Evolutionary conservation across 2,888 invertebrate genomes (phyloP), one percentile per base, ranked within the genome.

Genomic region (Diaperis boleti): DNA sequence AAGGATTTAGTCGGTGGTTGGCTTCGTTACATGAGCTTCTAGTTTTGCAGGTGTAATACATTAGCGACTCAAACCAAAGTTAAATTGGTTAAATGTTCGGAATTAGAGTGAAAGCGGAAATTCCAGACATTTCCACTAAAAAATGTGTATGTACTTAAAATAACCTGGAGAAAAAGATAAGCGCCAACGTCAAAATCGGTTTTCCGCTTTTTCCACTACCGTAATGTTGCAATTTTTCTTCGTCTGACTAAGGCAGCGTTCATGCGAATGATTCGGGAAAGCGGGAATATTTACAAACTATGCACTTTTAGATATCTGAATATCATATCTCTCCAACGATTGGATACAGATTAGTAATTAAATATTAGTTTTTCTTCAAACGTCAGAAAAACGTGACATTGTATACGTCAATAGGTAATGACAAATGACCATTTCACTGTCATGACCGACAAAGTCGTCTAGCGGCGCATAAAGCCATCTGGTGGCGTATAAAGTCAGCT

Each of bases 31-130:
- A 42, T 42, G 42, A 17, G 41, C 17, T 17, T 14, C 41, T 17
- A 42, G 42, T 42, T 42, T 5, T 33, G 42, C 42, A 42, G 42
- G 22, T 42, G 42, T 22, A 42, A 42, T 42, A 42, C 22, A 42
- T 42, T 15, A 11, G 18, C 10, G n/a, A 18, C 10, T 42, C 11
- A 18, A 17, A 10, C 3, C 11, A 10, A 17, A 42, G 10, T 42
- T 18, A 42, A 42, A 41, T 42, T 42, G 20, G 22, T 3, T 33
- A 33, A 33, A 33, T 33, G 7, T 10, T 33, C 6, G 10, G 33
- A 33, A 33, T 33, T 33, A 33, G 3, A n/a, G 33, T n/a, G 33
- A n/a, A 33, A 33, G 10, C 33, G 10, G 10, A 33, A 33, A n/a
- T 3, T 7, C n/a, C 10, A 33, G 10, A 3, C n/a, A n/a, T 6